Evolutionary conservation across 2,113 vertebrate species (phyloP).

Genomic region (Tenebrosternarchus preto): DNA sequence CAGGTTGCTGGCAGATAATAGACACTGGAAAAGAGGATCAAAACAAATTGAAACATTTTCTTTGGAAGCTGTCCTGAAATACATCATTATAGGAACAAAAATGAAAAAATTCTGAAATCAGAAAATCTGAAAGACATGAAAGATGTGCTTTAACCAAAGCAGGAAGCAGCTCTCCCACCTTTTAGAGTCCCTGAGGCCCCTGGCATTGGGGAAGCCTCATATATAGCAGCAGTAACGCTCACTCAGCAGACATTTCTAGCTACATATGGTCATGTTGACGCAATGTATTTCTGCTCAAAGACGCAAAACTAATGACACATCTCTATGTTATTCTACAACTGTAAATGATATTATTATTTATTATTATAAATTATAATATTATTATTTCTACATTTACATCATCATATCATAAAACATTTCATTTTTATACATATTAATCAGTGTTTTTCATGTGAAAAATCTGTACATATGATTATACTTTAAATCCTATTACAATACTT

Average conservation of each 20-base stretch:
- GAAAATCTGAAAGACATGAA: not conserved
- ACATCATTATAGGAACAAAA: not conserved
- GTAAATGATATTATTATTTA: not conserved
- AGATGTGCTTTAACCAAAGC: not conserved
- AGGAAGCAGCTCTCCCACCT: constrained; percentile 6
- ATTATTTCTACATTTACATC: not conserved
- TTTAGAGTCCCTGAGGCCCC: constrained; percentile 19
- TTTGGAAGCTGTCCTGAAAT: not conserved
- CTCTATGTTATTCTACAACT: not conserved
- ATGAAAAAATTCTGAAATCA: not conserved
- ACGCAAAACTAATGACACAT: not conserved
- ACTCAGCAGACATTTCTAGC: constrained; percentile 14
- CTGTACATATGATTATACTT: too few relatives aligned
- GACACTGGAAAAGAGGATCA: constrained; percentile 6
- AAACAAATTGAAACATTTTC: not conserved
- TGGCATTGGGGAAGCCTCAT: constrained; percentile 1
- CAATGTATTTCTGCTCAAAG: constrained; percentile 9
- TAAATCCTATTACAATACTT: too few relatives aligned
- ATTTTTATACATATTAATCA: too few relatives aligned
- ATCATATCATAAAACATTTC: not conserved
- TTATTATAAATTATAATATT: too few relatives aligned
- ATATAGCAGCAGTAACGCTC: constrained; percentile 28
- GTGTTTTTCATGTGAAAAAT: too few relatives aligned
- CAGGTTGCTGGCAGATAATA: constrained; percentile 1
- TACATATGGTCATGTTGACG: constrained; percentile 27